A percentile compares a stretch with the other conserved stretches of the same genome.
Evolutionary conservation across 1,140 invertebrate genomes (phyloP).

Genomic region (Drosophila persimilis): DNA sequence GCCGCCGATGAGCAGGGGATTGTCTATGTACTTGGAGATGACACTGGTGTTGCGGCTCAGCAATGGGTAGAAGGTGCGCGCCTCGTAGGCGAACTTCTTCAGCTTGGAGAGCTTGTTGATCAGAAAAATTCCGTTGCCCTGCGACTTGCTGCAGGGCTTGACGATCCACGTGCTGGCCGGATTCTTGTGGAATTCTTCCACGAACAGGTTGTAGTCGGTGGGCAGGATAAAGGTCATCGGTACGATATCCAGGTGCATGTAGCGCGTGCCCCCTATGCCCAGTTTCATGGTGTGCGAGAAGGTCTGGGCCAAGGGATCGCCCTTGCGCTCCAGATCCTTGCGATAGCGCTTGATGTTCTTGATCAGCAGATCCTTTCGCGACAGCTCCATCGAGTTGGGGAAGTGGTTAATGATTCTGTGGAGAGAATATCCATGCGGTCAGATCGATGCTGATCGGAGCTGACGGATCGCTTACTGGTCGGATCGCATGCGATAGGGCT

Average conservation of each 20-base stretch:
- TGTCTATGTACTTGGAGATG: conserved; percentile 94
- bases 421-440: not conserved
- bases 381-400: conserved; percentile 97
- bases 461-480: conserved; percentile 57
- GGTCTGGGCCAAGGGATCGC: conserved; percentile 91
- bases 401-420: conserved; percentile 92
- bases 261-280: conserved; percentile 89
- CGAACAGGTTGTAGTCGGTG: conserved; percentile 96
- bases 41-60: conserved; percentile 93
- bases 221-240: conserved; percentile 96
- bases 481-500: conserved; percentile 70
- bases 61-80: conserved; percentile 90
- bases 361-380: conserved; percentile 95
- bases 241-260: conserved; percentile 94
- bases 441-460: not conserved
- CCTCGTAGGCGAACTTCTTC: conserved; percentile 93
- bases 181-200: conserved; percentile 95
- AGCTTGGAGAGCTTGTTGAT: conserved; percentile 95
- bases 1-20: conserved; percentile 92
- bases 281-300: conserved; percentile 84
- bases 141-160: conserved; percentile 97
- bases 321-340: conserved; percentile 95
- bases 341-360: conserved; percentile 98
- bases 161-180: conserved; percentile 98
- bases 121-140: conserved; percentile 93